Conservation (phyloP, 2,113 vertebrate genomes). For the Scomber scombrus region DNA sequence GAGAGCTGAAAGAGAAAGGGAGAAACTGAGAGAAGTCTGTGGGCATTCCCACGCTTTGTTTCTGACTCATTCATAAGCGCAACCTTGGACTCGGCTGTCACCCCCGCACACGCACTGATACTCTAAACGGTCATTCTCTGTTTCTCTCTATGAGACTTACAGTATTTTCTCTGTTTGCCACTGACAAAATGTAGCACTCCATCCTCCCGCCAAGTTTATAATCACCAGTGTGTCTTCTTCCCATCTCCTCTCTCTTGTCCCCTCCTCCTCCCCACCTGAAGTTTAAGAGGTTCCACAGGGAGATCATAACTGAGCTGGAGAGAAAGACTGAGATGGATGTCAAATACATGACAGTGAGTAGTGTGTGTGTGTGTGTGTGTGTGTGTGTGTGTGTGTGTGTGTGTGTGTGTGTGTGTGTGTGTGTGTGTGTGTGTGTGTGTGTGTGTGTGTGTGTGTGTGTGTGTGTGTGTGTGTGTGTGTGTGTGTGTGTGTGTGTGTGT, state of each 20-base stretch:
- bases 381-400: not conserved
- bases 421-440: too few relatives aligned
- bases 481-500: too few relatives aligned
- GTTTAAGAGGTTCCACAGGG: slow-evolving; percentile 96
- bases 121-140: slow-evolving; percentile 41
- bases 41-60: slow-evolving; percentile 74
- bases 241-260: slow-evolving; percentile 28
- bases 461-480: too few relatives aligned
- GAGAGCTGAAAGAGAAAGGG: slow-evolving; percentile 9
- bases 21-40: slow-evolving; percentile 57
- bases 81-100: slow-evolving; percentile 66
- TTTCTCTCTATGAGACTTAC: slow-evolving; percentile 34
- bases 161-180: slow-evolving; percentile 36
- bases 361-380: slow-evolving; percentile 8
- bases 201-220: slow-evolving; percentile 39
- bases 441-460: too few relatives aligned
- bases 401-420: slow-evolving; percentile 5
- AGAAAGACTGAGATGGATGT: slow-evolving; percentile 96
- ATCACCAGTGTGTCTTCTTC: slow-evolving; percentile 45
- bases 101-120: slow-evolving; percentile 52
- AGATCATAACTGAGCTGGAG: slow-evolving; percentile 95
- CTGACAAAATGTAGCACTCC: slow-evolving; percentile 26
- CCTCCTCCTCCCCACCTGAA: slow-evolving; percentile 70
- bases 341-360: slow-evolving; percentile 98
- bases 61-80: slow-evolving; percentile 79